phyloP scores from a whole-genome alignment of 1,140 invertebrate species.

The Cotesia typhae region DNA sequence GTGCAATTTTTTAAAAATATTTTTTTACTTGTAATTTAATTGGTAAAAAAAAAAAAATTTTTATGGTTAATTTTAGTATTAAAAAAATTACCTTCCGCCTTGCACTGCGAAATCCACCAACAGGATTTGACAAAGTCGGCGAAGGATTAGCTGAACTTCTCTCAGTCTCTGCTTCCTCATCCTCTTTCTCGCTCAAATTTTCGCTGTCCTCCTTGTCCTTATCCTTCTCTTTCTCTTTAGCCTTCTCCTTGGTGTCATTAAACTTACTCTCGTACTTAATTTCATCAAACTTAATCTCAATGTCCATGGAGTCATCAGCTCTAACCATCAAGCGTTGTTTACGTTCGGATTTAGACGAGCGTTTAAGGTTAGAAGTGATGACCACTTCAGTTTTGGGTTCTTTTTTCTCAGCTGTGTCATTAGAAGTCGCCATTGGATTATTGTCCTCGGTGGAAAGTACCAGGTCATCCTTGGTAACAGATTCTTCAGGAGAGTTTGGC shows the following conservation, averaged over 20 bases:
- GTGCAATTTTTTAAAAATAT: constrained; percentile 9
- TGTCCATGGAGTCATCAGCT: constrained; percentile 58
- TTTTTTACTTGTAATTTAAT: constrained; percentile 3
- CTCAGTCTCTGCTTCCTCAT: constrained; percentile 59
- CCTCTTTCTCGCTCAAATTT: constrained; percentile 55
- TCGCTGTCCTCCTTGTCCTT: constrained; percentile 43
- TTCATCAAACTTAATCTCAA: constrained; percentile 60
- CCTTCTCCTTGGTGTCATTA: constrained; percentile 30
- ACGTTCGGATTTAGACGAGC: constrained; percentile 53
- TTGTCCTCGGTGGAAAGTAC: constrained; percentile 22
- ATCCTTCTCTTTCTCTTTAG: constrained; percentile 32
- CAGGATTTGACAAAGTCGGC: constrained; percentile 57
- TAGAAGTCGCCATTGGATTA: constrained; percentile 17
- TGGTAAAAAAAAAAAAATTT: constrained; percentile 2
- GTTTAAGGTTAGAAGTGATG: constrained; percentile 52
- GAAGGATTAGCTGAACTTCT: constrained; percentile 61
- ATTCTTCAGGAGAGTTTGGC: constrained; percentile 35
- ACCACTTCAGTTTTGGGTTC: constrained; percentile 41
- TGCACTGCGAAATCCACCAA: constrained; percentile 57
- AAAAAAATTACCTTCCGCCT: constrained; percentile 56
- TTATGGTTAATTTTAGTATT: too few species aligned
- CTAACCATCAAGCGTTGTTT: constrained; percentile 60
- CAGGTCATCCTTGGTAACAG: constrained; percentile 31
- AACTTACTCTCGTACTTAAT: constrained; percentile 50
- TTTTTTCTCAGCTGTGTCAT: constrained; percentile 31